These are phyloP conservation scores for Brachyptera risi DNA, from an alignment of 2,888 invertebrate genomes.

Conservation along the genomic window DNA sequence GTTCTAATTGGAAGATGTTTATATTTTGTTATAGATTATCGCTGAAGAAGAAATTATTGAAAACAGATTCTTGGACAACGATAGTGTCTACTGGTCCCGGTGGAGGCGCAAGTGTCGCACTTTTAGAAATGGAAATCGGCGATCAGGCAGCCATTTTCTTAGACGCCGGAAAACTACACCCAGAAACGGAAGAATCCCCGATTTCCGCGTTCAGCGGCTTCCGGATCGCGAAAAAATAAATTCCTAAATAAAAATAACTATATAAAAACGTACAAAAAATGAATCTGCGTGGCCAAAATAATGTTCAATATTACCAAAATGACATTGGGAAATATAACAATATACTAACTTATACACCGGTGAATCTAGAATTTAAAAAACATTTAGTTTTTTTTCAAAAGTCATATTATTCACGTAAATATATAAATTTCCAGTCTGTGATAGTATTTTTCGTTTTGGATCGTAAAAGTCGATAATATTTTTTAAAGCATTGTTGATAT, in stretches of 20 bases:
- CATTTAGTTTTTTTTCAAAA: background rate
- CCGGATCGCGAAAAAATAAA: slow-evolving; percentile 43
- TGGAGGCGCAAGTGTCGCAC: slow-evolving; percentile 43
- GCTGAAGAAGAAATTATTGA: slow-evolving; percentile 40
- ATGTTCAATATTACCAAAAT: too few relatives aligned
- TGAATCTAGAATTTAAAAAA: background rate
- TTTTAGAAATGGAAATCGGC: slow-evolving; percentile 44
- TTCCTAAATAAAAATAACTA: background rate
- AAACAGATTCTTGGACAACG: slow-evolving; percentile 22
- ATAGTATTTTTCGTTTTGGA: background rate
- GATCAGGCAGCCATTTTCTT: slow-evolving; percentile 33
- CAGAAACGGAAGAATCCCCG: slow-evolving; percentile 25
- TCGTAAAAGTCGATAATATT: background rate
- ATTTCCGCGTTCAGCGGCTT: slow-evolving; percentile 42
- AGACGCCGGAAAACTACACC: slow-evolving; percentile 24
- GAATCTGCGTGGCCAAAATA: background rate
- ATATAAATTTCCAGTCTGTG: slow-evolving; percentile 10
- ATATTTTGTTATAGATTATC: slow-evolving; percentile 37
- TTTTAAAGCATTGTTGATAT: slow-evolving; percentile 8
- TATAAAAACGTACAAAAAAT: background rate
- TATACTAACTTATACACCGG: background rate
- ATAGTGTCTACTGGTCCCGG: slow-evolving; percentile 35
- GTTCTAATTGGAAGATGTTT: too few relatives aligned
- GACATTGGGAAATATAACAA: background rate
- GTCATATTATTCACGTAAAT: too few relatives aligned